These are phyloP conservation scores for Episyrphus balteatus DNA, from an alignment of 1,140 invertebrate species.

Conservation along the genomic window DNA sequence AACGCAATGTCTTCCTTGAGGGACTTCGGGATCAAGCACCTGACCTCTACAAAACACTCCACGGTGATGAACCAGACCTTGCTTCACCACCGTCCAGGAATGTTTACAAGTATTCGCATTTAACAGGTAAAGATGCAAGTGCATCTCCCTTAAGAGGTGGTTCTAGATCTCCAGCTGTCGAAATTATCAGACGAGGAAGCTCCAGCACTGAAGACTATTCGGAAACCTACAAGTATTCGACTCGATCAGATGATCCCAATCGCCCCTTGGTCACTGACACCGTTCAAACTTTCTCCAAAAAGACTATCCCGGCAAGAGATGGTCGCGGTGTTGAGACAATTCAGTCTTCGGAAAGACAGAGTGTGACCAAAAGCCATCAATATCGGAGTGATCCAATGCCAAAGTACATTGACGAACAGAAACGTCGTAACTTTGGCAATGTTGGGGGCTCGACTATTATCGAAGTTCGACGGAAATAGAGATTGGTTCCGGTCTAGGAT, in stretches of 20 bases:
- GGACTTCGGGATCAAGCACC: constrained; percentile 60
- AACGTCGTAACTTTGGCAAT: constrained; percentile 1
- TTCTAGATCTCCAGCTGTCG: constrained; percentile 27
- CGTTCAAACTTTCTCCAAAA: constrained; percentile 53
- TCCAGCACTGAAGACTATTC: constrained; percentile 55
- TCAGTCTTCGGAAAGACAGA: constrained; percentile 55
- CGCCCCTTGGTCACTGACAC: constrained; percentile 54
- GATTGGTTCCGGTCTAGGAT: not conserved
- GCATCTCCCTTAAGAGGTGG: constrained; percentile 20
- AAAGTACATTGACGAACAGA: constrained; percentile 8
- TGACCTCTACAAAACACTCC: constrained; percentile 59
- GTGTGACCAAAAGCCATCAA: constrained; percentile 49
- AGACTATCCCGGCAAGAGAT: constrained; percentile 49
- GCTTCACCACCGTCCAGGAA: constrained; percentile 33
- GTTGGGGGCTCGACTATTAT: constrained; percentile 9
- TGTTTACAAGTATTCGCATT: constrained; percentile 1
- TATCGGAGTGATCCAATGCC: constrained; percentile 23
- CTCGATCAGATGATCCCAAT: constrained; percentile 45
- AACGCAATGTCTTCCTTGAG: constrained; percentile 58
- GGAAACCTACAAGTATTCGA: constrained; percentile 38
- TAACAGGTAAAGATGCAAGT: constrained; percentile 10
- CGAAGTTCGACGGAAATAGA: constrained; percentile 8
- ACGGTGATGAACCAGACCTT: constrained; percentile 44
- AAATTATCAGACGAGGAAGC: constrained; percentile 44
- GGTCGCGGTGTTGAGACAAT: constrained; percentile 49